These are phyloP conservation scores for Dynastes tityus DNA, from an alignment of 2,888 invertebrate species.

Conservation along the genomic window DNA sequence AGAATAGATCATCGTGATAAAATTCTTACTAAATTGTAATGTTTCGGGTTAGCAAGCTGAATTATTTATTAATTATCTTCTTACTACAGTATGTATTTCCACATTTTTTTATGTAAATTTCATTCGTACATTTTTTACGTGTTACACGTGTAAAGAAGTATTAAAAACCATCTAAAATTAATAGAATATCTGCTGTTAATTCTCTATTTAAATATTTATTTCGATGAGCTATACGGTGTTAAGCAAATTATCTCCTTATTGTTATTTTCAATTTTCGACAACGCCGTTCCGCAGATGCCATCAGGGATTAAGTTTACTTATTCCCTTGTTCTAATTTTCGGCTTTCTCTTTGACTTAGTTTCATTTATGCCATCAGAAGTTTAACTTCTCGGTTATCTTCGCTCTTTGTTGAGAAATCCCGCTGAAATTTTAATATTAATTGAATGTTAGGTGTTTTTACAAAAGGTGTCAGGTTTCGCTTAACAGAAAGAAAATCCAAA, in stretches of 20 bases:
- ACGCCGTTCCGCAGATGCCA: conserved; percentile 15
- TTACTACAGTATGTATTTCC: too few species aligned
- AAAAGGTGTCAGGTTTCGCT: neutral
- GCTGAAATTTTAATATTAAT: conserved; percentile 31
- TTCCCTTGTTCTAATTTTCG: conserved; percentile 38
- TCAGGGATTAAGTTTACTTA: conserved; percentile 39
- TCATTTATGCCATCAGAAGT: conserved; percentile 34
- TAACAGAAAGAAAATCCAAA: too few species aligned
- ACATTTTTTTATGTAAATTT: too few species aligned
- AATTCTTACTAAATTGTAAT: too few species aligned
- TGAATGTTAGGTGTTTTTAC: conserved; percentile 18
- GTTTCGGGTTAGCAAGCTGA: too few species aligned
- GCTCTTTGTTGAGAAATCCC: conserved; percentile 3
- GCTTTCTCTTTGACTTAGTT: conserved; percentile 36
- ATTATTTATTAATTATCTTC: too few species aligned
- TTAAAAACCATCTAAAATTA: neutral
- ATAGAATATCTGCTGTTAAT: neutral
- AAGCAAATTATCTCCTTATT: conserved; percentile 28
- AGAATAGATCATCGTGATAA: too few species aligned
- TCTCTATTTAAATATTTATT: conserved; percentile 2
- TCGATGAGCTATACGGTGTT: neutral
- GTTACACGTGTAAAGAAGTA: neutral
- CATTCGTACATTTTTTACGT: too few species aligned
- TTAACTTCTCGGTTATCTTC: conserved; percentile 19
- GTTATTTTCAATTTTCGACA: conserved; percentile 38